Base-by-base conservation (phyloP, 1,140 invertebrate genomes). In the Dreissena rostriformis region DNA sequence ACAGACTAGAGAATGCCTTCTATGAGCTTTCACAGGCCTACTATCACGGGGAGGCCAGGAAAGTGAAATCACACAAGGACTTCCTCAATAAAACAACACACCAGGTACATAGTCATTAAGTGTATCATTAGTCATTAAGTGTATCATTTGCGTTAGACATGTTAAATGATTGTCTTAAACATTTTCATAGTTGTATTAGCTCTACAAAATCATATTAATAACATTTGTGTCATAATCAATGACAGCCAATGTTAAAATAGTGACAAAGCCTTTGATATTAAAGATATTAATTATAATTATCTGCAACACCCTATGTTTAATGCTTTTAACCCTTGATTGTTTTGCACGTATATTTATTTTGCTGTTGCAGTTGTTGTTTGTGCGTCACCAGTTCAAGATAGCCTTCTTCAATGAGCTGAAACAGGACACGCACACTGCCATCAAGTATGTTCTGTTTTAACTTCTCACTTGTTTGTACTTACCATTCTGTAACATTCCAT, bases 321-420 rank as follows among this genome's bases (percentile, higher is more conserved):
- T 39, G 39, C n/a, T 39, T 39, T 39, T 5, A 39, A 39, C 39
- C 39, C 2, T 39, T 39, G 39, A 39, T 39, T 5, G 39, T 39
- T 39, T 39, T 39, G 39, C 39, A 39, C 8, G 2, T 68, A 17
- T 28, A n/a, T 28, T 68, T 5, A 68, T 17, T 26, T 39, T 55
- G 83, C 76, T 39, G 49, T 91, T 90, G 61, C 88, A 94, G 93
- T 96, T 97, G 88, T 94, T 99, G 24, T 98, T 97, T 95, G 97
- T 99, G 6, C 94, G 98, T 28, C 98, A 99, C 95, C 97, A 98
- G 89, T 99, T 99, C 91, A 99, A 99, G 94, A 96, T 99, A 91
- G 99, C 96, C n/a, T 99, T 98, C 94, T 96, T 98, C 63, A 97
- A 97, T 93, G 98, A 99, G 94, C 93, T 99, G 67, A 96, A 97